Percentiles rank a stretch among this genome's conserved stretches.
phyloP scores from a whole-genome alignment of 2,113 vertebrate species.

The Megalops atlanticus region DNA sequence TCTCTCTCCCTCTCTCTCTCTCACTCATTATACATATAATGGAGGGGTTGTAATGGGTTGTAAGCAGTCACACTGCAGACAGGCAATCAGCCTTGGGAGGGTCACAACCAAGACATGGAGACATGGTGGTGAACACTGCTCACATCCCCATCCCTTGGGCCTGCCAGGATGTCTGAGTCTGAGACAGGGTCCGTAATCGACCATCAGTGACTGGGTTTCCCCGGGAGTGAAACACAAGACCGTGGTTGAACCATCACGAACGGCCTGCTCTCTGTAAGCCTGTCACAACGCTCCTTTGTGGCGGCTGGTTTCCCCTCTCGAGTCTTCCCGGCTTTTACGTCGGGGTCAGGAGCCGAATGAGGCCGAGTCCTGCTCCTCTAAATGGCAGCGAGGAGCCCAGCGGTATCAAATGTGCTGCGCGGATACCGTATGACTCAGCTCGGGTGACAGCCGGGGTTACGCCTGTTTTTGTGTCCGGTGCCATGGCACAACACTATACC shows the following conservation, averaged over 20 bases:
- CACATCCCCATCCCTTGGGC: too few relatives aligned
- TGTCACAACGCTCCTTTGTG: not conserved
- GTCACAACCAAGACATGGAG: too few relatives aligned
- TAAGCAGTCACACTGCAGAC: too few relatives aligned
- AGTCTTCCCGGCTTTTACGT: not conserved
- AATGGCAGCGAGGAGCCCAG: not conserved
- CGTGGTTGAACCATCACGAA: not conserved
- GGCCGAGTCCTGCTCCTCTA: not conserved
- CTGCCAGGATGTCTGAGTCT: too few relatives aligned
- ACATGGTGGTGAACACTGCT: too few relatives aligned
- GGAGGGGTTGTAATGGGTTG: too few relatives aligned
- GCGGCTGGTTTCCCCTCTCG: not conserved
- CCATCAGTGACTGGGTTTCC: not conserved
- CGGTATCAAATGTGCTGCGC: not conserved
- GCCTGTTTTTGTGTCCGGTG: not conserved
- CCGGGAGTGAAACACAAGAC: not conserved
- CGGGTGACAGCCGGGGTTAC: not conserved
- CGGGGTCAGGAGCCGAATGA: not conserved
- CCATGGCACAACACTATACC: not conserved
- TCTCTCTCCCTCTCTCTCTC: too few relatives aligned
- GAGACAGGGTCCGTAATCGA: not conserved
- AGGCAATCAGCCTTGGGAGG: too few relatives aligned
- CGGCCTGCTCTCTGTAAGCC: not conserved
- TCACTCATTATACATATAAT: too few relatives aligned
- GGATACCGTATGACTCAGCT: not conserved